Conservation (phyloP, 2,888 invertebrate species). For the Protophormia terraenovae region DNA sequence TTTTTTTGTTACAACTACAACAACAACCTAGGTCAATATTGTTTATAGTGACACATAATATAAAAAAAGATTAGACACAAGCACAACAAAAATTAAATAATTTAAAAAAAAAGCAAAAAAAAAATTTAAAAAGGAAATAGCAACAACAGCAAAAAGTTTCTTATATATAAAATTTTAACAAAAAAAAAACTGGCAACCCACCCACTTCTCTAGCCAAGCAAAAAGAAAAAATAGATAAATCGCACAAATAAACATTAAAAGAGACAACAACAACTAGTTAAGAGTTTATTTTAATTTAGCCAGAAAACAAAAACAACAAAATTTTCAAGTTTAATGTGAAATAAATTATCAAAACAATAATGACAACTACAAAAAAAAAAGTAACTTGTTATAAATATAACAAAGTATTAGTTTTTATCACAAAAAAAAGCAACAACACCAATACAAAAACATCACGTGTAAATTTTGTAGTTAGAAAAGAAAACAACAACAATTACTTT, state of each 20-base stretch:
- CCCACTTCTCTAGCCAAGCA: conserved; percentile 9
- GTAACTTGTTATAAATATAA: background rate
- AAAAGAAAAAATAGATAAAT: conserved; percentile 21
- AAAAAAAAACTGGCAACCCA: conserved; percentile 25
- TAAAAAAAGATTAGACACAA: conserved; percentile 68
- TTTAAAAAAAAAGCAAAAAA: conserved; percentile 40
- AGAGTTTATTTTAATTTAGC: background rate
- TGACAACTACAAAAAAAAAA: background rate
- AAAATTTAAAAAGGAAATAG: conserved; percentile 17
- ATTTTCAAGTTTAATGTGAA: conserved; percentile 53
- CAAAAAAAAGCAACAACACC: background rate
- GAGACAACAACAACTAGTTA: background rate
- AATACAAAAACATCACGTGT: conserved; percentile 32
- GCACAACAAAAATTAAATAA: conserved; percentile 22
- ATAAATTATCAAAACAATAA: conserved; percentile 27
- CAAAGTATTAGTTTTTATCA: conserved; percentile 1
- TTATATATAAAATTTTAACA: background rate
- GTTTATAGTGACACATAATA: conserved; percentile 79
- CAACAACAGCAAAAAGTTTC: conserved; percentile 47
- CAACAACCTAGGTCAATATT: conserved; percentile 79
- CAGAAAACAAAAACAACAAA: too few relatives aligned
- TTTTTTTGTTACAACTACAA: conserved; percentile 41
- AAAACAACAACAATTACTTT: background rate
- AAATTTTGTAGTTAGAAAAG: background rate
- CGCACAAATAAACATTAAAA: too few relatives aligned